Percentiles rank a stretch among this genome's conserved stretches.
These are phyloP conservation scores for Bettongia penicillata DNA, from an alignment of 2,113 vertebrate species.

Conservation along the genomic window DNA sequence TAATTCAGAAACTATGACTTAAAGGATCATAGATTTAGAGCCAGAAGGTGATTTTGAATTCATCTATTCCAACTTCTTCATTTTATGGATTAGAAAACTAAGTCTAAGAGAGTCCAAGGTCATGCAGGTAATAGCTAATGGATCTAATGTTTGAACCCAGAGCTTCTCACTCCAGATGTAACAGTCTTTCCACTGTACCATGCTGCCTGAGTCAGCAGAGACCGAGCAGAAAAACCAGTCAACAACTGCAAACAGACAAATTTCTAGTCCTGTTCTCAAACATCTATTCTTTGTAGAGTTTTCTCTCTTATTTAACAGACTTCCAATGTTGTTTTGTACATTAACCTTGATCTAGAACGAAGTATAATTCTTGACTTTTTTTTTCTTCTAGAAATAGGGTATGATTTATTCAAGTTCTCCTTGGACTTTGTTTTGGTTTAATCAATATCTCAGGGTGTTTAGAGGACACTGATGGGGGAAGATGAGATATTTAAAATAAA, in stretches of 20 bases:
- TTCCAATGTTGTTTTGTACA: conserved; percentile 49
- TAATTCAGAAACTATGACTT: conserved; percentile 24
- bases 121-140: background rate
- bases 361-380: background rate
- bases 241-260: conserved; percentile 27
- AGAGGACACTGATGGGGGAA: background rate
- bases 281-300: conserved; percentile 22
- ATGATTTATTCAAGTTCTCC: conserved; percentile 61
- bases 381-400: conserved; percentile 28
- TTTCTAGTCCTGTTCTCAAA: conserved; percentile 12
- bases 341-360: conserved; percentile 54
- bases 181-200: background rate
- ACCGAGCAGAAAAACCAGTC: conserved; percentile 35
- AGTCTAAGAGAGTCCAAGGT: background rate
- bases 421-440: conserved; percentile 71
- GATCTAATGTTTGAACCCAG: background rate
- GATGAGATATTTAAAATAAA: conserved; percentile 65
- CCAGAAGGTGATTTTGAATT: background rate
- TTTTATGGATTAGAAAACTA: background rate
- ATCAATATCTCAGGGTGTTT: conserved; percentile 54
- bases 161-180: background rate
- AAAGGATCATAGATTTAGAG: background rate
- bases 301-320: conserved; percentile 15
- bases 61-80: background rate
- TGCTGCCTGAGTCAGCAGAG: background rate